Evolutionary conservation across 2,797 vertebrate species (phyloP).

Genomic region (Capromys pilorides): DNA sequence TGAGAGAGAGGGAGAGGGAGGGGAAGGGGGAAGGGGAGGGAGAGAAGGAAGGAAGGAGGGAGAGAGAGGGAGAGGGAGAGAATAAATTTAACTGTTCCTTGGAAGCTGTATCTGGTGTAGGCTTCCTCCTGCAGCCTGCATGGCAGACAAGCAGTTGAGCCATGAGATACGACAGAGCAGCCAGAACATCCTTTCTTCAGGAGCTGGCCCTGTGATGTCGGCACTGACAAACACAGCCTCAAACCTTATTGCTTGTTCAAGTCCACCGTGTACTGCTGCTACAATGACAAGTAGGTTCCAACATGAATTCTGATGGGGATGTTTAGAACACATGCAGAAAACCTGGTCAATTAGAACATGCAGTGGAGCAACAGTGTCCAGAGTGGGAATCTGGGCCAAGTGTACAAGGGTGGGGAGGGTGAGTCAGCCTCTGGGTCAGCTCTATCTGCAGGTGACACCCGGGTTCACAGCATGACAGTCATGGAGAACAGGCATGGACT

Average conservation of each 20-base stretch:
- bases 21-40: neutral
- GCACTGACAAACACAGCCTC: neutral
- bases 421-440: neutral
- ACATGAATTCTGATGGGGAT: neutral
- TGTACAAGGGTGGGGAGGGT: neutral
- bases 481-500: neutral
- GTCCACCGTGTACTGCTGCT: neutral
- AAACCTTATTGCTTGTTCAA: neutral
- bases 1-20: neutral
- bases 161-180: neutral
- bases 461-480: neutral
- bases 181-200: neutral
- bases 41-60: too few relatives aligned
- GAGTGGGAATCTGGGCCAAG: neutral
- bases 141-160: neutral
- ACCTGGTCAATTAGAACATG: fast-evolving
- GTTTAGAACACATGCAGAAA: neutral
- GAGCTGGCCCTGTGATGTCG: too few relatives aligned
- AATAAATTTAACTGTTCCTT: neutral
- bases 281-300: too few relatives aligned
- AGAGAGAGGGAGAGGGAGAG: neutral
- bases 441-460: neutral
- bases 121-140: neutral
- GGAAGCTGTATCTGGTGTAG: neutral
- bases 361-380: neutral